These are phyloP conservation scores for Sparidentex hasta DNA, from an alignment of 2,797 vertebrate species.

Conservation along the genomic window DNA sequence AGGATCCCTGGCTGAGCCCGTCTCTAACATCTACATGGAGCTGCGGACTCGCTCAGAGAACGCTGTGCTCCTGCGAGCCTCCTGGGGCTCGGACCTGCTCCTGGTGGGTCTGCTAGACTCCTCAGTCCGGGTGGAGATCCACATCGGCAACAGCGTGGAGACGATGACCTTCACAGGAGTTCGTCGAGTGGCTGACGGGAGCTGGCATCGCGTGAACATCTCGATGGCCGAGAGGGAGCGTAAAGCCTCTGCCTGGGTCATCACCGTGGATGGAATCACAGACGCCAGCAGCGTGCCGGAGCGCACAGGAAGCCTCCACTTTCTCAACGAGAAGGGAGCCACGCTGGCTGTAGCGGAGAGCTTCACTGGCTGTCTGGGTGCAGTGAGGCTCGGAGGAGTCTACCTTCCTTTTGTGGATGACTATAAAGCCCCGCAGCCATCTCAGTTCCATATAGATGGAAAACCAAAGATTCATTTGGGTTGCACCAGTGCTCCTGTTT, in stretches of 20 bases:
- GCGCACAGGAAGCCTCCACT: conserved; percentile 82
- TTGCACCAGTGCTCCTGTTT: conserved; percentile 87
- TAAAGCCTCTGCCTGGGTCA: conserved; percentile 84
- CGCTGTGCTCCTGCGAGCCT: conserved; percentile 86
- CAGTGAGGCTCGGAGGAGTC: conserved; percentile 87
- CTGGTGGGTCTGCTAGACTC: conserved; percentile 88
- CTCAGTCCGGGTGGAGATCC: conserved; percentile 84
- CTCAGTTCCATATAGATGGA: conserved; percentile 82
- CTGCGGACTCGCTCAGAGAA: conserved; percentile 91
- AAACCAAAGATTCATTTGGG: conserved; percentile 74
- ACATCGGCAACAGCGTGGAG: conserved; percentile 83
- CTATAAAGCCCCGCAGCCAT: conserved; percentile 70
- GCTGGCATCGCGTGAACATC: conserved; percentile 89
- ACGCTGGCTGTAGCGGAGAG: conserved; percentile 85
- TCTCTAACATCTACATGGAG: conserved; percentile 87
- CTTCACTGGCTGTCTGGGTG: conserved; percentile 92
- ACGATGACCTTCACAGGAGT: conserved; percentile 78
- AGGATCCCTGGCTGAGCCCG: conserved; percentile 72
- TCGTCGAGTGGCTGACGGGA: conserved; percentile 85
- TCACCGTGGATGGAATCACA: conserved; percentile 84
- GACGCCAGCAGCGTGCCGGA: conserved; percentile 80
- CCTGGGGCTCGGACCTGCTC: conserved; percentile 81
- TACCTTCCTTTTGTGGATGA: conserved; percentile 87
- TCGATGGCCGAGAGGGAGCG: conserved; percentile 81
- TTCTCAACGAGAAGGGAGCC: conserved; percentile 81